Percentiles rank a stretch among this genome's conserved stretches.
Conservation (phyloP, 2,797 vertebrate genomes). For the Danionella dracula region DNA sequence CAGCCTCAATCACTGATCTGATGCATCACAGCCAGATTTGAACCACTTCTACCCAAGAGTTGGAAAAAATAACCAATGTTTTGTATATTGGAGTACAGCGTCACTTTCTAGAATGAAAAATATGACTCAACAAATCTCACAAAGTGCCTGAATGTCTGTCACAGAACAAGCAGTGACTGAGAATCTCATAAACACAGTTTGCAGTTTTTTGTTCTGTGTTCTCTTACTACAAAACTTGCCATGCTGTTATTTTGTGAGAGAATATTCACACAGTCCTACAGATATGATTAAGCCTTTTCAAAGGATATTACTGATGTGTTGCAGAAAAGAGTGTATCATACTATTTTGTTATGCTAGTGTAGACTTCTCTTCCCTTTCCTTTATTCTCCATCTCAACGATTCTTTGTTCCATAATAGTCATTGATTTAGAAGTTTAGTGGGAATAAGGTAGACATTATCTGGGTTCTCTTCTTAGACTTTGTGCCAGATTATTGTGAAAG, state of each 20-base stretch:
- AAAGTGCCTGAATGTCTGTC: neutral
- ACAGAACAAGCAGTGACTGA: slow-evolving; percentile 10
- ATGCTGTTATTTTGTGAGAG: neutral
- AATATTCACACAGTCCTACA: neutral
- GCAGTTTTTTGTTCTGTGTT: neutral
- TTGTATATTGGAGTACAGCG: neutral
- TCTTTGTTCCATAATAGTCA: neutral
- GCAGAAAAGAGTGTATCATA: neutral
- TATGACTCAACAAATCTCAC: slow-evolving; percentile 18
- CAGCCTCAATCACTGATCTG: slow-evolving; percentile 1
- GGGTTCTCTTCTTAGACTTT: slow-evolving; percentile 45
- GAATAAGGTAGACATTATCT: slow-evolving; percentile 2
- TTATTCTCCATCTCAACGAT: neutral
- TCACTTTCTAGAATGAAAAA: slow-evolving; percentile 14
- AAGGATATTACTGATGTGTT: no score
- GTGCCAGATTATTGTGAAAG: slow-evolving; percentile 57
- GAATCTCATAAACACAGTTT: neutral
- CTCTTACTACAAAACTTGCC: neutral
- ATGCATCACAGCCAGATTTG: neutral
- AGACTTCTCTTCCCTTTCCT: neutral
- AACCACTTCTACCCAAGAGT: neutral
- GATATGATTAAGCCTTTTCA: neutral
- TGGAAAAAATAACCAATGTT: neutral
- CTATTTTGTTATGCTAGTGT: no score
- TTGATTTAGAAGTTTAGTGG: slow-evolving; percentile 5